phyloP scores from a whole-genome alignment of 2,888 invertebrate species.

The Sesamia inferens region DNA sequence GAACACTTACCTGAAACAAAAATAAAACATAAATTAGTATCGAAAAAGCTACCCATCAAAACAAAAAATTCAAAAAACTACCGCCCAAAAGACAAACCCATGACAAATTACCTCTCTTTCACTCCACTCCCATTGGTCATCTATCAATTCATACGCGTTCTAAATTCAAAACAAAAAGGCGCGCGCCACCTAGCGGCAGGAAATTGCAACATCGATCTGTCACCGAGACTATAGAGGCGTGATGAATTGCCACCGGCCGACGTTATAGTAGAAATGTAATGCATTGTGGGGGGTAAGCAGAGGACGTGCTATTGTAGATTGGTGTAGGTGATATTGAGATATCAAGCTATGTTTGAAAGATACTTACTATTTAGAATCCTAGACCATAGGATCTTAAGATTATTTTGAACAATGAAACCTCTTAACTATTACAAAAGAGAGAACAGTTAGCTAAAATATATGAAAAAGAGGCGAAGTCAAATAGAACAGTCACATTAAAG shows the following conservation, averaged over 20 bases:
- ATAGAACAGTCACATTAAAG: constrained; percentile 24
- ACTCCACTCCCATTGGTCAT: constrained; percentile 30
- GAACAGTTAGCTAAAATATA: constrained; percentile 1
- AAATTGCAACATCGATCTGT: constrained; percentile 66
- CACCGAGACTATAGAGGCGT: constrained; percentile 43
- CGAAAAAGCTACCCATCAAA: neutral
- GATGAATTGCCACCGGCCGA: constrained; percentile 56
- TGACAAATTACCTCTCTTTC: constrained; percentile 42
- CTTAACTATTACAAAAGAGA: constrained; percentile 4
- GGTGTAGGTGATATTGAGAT: neutral
- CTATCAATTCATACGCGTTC: constrained; percentile 57
- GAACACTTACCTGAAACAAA: constrained; percentile 53
- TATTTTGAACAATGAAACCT: neutral
- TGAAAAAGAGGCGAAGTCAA: neutral
- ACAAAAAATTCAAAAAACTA: neutral
- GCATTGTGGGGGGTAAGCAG: constrained; percentile 25
- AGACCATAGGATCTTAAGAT: no score
- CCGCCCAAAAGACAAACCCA: neutral
- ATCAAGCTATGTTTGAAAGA: neutral
- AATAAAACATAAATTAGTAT: constrained; percentile 9
- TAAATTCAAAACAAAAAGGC: constrained; percentile 57
- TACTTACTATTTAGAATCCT: neutral
- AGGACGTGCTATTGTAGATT: constrained; percentile 11
- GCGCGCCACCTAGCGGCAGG: constrained; percentile 59
- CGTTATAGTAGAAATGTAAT: constrained; percentile 43